Evolutionary conservation across 1,140 invertebrate genomes (phyloP).

Genomic region (Hetaerina americana): DNA sequence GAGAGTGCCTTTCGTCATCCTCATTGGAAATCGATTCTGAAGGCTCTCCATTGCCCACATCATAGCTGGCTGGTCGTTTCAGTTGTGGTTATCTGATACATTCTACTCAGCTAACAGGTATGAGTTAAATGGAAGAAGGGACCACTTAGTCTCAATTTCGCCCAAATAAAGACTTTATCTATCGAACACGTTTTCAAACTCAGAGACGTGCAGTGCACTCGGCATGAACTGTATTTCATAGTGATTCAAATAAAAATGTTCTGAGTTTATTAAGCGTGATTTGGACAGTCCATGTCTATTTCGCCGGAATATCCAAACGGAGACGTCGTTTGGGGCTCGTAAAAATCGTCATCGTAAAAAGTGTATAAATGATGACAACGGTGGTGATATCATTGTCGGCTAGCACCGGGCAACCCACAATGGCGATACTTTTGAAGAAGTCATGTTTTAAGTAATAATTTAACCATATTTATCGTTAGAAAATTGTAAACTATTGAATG

Average conservation of each 20-base stretch:
- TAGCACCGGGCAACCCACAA: conserved; percentile 48
- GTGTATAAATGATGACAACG: neutral
- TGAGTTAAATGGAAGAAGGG: no score
- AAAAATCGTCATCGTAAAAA: neutral
- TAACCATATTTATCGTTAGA: no score
- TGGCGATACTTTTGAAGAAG: conserved; percentile 39
- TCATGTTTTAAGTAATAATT: neutral
- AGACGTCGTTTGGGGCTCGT: neutral
- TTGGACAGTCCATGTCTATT: neutral
- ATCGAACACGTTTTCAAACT: neutral
- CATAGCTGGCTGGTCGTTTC: neutral
- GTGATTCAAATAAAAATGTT: neutral
- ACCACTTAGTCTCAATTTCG: no score
- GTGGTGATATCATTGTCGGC: conserved; percentile 39
- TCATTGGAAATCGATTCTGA: no score
- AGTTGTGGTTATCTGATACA: neutral
- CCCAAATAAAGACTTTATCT: no score
- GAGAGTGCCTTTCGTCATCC: neutral
- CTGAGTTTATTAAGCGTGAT: neutral
- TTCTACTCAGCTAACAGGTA: neutral
- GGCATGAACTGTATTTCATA: neutral
- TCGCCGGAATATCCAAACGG: neutral
- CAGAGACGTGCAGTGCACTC: neutral
- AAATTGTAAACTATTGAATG: no score
- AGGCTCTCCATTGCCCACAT: neutral